Conservation (phyloP, 1,140 invertebrate species). For the Gryon sp. region DNA sequence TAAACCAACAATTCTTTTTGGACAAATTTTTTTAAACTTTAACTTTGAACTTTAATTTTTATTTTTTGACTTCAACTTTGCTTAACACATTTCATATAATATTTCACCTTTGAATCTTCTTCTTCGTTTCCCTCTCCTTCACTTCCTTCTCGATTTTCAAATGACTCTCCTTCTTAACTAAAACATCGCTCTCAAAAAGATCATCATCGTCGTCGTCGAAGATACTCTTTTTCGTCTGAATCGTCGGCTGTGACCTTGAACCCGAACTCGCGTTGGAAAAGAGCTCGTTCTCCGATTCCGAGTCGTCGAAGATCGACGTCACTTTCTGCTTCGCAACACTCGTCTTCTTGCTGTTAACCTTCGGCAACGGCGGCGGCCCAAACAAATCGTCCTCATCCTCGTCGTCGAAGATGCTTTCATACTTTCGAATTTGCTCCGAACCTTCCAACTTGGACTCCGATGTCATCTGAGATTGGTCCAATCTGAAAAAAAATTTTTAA, state of each 20-base stretch:
- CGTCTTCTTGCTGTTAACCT: background rate
- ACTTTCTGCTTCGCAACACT: slow-evolving; percentile 55
- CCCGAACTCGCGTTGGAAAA: slow-evolving; percentile 65
- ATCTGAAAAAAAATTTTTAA: slow-evolving; percentile 45
- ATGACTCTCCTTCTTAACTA: too few species aligned
- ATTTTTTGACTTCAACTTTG: too few species aligned
- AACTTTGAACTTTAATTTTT: too few species aligned
- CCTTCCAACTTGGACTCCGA: slow-evolving; percentile 68
- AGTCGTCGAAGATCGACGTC: slow-evolving; percentile 66
- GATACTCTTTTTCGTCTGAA: slow-evolving; percentile 19
- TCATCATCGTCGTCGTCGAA: slow-evolving; percentile 57
- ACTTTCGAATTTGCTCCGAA: background rate
- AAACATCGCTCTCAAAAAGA: slow-evolving; percentile 5
- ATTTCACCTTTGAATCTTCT: background rate
- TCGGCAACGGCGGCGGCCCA: slow-evolving; percentile 64
- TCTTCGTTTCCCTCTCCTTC: background rate
- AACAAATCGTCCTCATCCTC: slow-evolving; percentile 53
- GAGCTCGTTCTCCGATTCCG: slow-evolving; percentile 65
- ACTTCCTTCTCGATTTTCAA: background rate
- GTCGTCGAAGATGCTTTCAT: slow-evolving; percentile 41
- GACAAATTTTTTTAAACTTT: too few species aligned
- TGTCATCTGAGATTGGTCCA: slow-evolving; percentile 63
- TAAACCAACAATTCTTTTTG: too few species aligned
- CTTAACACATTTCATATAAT: too few species aligned
- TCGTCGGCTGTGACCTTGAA: slow-evolving; percentile 43